Conservation (phyloP, 2,888 invertebrate species). For the Lasioglossum villosulum region DNA sequence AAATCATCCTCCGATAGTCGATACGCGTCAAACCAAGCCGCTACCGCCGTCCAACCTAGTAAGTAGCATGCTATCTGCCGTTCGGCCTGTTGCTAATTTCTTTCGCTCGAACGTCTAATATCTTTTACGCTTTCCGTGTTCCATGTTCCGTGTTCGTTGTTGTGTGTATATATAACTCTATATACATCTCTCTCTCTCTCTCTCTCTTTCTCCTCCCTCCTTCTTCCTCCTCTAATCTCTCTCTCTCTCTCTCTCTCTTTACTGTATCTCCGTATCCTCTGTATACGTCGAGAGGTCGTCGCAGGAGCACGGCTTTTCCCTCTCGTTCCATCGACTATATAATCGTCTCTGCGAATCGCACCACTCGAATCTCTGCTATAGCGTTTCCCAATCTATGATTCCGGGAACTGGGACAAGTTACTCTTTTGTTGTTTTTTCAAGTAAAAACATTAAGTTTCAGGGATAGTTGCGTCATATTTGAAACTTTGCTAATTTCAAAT, state of each 20-base stretch:
- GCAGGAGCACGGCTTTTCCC: background rate
- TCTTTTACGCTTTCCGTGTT: slow-evolving; percentile 54
- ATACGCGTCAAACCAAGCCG: slow-evolving; percentile 80
- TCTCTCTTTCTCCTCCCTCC: background rate
- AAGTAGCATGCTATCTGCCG: slow-evolving; percentile 81
- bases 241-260: background rate
- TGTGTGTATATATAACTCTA: slow-evolving; percentile 13
- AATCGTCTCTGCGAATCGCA: background rate
- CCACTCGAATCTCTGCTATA: background rate
- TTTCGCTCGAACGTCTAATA: slow-evolving; percentile 33
- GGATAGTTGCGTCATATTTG: too few relatives aligned
- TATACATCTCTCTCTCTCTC: background rate
- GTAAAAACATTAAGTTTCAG: too few relatives aligned
- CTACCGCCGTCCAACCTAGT: slow-evolving; percentile 82
- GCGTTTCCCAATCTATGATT: background rate
- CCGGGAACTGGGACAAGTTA: too few relatives aligned
- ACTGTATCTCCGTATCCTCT: background rate
- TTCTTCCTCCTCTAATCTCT: background rate
- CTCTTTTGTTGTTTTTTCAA: too few relatives aligned
- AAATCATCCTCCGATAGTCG: slow-evolving; percentile 83
- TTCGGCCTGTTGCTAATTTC: slow-evolving; percentile 45
- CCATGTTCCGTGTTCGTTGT: slow-evolving; percentile 20
- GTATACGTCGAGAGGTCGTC: background rate
- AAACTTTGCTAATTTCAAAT: too few relatives aligned
- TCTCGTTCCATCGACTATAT: background rate